Conservation (phyloP, 1,140 invertebrate species). For the Drosophila malerkotliana region DNA sequence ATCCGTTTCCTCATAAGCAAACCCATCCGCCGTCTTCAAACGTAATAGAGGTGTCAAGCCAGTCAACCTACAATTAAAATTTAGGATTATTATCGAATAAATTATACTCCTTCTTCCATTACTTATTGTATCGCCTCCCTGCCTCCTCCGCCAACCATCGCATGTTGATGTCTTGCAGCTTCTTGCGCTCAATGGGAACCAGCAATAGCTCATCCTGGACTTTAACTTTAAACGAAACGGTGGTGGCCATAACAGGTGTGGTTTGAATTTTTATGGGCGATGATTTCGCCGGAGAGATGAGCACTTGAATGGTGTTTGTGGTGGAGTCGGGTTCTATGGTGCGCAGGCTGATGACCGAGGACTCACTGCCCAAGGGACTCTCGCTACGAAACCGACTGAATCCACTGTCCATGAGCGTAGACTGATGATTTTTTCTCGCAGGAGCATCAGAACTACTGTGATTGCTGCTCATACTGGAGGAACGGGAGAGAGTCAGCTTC, state of each 20-base stretch:
- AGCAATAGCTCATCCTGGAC: constrained; percentile 87
- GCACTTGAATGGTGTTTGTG: constrained; percentile 65
- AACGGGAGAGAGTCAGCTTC: constrained; percentile 56
- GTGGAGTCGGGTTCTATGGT: constrained; percentile 83
- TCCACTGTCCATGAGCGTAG: constrained; percentile 74
- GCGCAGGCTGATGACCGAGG: constrained; percentile 53
- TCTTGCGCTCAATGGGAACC: constrained; percentile 86
- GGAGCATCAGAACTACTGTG: constrained; percentile 14
- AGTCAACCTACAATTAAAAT: constrained; percentile 85
- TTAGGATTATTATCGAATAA: background rate
- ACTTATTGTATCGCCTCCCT: constrained; percentile 89
- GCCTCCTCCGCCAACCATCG: constrained; percentile 89
- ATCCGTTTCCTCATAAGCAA: constrained; percentile 88
- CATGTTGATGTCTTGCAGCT: constrained; percentile 86
- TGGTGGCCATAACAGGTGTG: constrained; percentile 55
- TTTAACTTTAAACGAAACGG: constrained; percentile 86
- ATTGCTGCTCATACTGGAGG: constrained; percentile 64
- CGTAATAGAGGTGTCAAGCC: constrained; percentile 87
- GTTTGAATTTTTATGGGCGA: constrained; percentile 72
- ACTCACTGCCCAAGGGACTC: constrained; percentile 81
- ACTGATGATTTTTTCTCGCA: constrained; percentile 59
- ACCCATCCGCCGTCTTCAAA: constrained; percentile 88
- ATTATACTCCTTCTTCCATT: constrained; percentile 62
- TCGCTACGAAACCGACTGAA: constrained; percentile 84
- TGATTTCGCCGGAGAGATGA: constrained; percentile 65